Evolutionary conservation across 2,888 invertebrate genomes (phyloP).

Genomic region (Brachyopa scutellaris): DNA sequence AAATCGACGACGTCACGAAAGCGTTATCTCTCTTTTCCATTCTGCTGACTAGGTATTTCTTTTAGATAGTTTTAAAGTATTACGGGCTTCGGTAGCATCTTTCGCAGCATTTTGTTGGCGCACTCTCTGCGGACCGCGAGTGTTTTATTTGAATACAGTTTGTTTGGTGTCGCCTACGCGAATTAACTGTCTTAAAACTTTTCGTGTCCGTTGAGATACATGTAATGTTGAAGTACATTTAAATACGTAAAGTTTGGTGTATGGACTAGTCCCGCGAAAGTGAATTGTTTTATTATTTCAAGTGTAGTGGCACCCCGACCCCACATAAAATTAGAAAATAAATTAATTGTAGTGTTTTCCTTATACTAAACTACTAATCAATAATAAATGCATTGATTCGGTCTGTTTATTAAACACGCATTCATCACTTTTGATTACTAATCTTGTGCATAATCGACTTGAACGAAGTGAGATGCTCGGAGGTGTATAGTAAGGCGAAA

Average conservation of each 20-base stretch:
- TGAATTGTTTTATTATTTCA: too few species aligned
- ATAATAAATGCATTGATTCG: constrained; percentile 18
- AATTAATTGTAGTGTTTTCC: too few species aligned
- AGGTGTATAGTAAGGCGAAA: neutral
- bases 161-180: neutral
- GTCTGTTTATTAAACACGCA: constrained; percentile 28
- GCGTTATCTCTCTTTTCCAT: constrained; percentile 57
- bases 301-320: too few species aligned
- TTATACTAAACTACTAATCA: neutral
- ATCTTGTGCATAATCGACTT: neutral
- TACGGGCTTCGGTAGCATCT: constrained; percentile 75
- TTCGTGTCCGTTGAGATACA: too few species aligned
- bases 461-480: neutral
- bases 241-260: too few species aligned
- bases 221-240: too few species aligned
- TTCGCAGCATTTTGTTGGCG: constrained; percentile 45
- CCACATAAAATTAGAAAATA: too few species aligned
- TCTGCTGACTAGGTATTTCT: constrained; percentile 39
- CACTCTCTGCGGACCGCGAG: constrained; percentile 52
- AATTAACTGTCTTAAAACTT: too few species aligned
- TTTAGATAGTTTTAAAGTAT: constrained; percentile 78
- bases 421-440: neutral
- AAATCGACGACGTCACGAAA: constrained; percentile 58
- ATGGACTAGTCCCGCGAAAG: too few species aligned
- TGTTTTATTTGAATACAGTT: too few species aligned